Evolutionary conservation across 2,888 invertebrate species (phyloP), one percentile per base, ranked within the genome.

Genomic region (Clitarchus hookeri): DNA sequence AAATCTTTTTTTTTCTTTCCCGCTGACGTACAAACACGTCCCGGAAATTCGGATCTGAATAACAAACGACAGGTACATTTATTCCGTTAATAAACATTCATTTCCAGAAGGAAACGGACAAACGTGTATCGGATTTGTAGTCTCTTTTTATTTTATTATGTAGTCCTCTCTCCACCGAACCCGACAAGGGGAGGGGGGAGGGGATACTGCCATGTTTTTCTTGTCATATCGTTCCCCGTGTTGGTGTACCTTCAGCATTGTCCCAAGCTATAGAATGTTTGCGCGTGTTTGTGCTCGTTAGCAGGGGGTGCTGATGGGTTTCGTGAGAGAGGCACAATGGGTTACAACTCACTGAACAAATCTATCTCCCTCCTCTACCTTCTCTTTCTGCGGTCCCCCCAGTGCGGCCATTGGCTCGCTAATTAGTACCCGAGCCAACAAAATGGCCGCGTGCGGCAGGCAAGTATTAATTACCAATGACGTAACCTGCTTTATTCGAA

Each of bases 381-480:
- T 23, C 65, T n/a, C 65, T n/a, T 8, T 65, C 65, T 65, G 65
- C 23, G 65, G 65, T 65, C 65, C 16, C 65, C 65, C 65, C 65
- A n/a, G 13, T 2, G 65, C 65, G 65, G 65, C 65, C 65, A 65
- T 65, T 65, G 65, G 65, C 23, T 65, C 65, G 65, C 65, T 65
- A 65, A 65, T 65, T 65, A 65, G 65, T 65, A 65, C 65, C 65
- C 65, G 65, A 65, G 65, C 65, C 65, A 65, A 65, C 65, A n/a
- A 65, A 65, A 65, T n/a, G 65, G 65, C 65, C 65, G 8, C 65
- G 65, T 65, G 65, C 65, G 65, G 8, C 65, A 65, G 65, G 65
- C 65, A 65, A 65, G 65, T 65, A 65, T 65, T 65, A 65, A 65
- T 65, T 65, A 65, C 65, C 65, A 65, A 65, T 65, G 65, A 65